Evolutionary conservation across 2,113 vertebrate species (phyloP), one percentile per base, ranked within the genome.

Genomic region (Melanocharis versteri): DNA sequence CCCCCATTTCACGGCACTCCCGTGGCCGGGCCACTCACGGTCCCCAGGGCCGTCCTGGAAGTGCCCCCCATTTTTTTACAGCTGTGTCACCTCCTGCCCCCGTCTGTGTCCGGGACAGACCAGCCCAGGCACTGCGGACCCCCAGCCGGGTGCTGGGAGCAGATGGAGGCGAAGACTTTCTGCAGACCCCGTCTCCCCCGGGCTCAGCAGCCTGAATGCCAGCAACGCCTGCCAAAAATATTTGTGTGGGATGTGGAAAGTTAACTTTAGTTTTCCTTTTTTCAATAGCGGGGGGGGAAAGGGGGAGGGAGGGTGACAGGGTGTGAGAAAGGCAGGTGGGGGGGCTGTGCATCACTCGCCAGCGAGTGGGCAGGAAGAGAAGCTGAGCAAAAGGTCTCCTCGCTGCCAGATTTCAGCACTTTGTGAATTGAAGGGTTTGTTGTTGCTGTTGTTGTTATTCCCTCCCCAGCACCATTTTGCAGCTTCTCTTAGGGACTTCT

Each of bases 201-300:
- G 72, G 87, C 85, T 97, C 96, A 21, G 95, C 95, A 97, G 95
- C 65, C 28, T 39, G 72, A 94, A 96, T 86, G 90, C 91, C 89
- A 92, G 95, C 94, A 83, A 61, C 11, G 84, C 87, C 56, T 93
- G 98, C 97, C 98, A 98, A 97, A 97, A 97, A 98, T 97, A 97
- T 96, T 97, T 98, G 98, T 97, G 98, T 98, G 97, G 98, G 98
- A 97, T 93, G 97, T 84, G 96, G 97, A 97, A 98, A 97, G 97
- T 98, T 98, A 98, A 97, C 97, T 98, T 96, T 82, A 92, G 87
- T 95, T 98, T 98, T 97, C 92, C 95, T 96, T 96, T 97, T 95
- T 95, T 86, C 85, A 75, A 54, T 70, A 87, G 96, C 33, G 7
- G 61, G 14, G 40, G 22, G 48, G 37, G 26, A 12, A 10, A 14